Base-by-base conservation (phyloP, 2,113 vertebrate species). In the Excalfactoria chinensis region DNA sequence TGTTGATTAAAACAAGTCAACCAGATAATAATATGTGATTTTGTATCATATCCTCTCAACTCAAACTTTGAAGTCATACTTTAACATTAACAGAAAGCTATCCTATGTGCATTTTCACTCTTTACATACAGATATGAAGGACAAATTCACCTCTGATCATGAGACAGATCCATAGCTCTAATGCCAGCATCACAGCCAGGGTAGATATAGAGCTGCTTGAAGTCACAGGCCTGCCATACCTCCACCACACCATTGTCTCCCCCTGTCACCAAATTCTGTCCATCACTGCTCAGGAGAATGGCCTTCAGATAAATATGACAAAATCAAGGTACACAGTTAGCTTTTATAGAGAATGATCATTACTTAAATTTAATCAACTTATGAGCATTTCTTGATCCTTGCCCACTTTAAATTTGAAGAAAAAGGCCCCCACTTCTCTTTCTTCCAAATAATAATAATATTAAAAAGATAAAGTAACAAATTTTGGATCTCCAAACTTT, bases 201-300 rank as follows among this genome's bases (percentile, higher is more conserved):
- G 95, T 99, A 99, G 97, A 99, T 99, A 97, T 99, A 99, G 82
- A 99, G 98, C 97, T 99, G 99, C 95, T 99, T 99, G 96, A 99
- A 99, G 97, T 99, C 99, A 75, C 99, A 99, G 66, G 99, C 99
- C 95, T 99, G 99, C 99, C 99, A 99, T 86, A 99, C 99, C 96
- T 99, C 99, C 78, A 99, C 99, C 56, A 99, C 99, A 13, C 99
- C 99, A 9, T 99, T 99, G 95, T 99, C 99, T 23, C 99, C 99
- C n/a, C 99, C 99, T 3, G 98, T 99, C 96, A 99, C 99, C 97
- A 99, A 93, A 94, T 99, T 99, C 97, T 99, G 99, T 35, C 99
- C 99, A 56, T 99, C 99, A 0, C 99, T 99, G 93, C 99, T 99
- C 95, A 99, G 95, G 89, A 99, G 98, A 90, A 99, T 98, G 40